Base-by-base conservation (phyloP, 2,888 invertebrate species). In the Rhabditoides inermis region DNA sequence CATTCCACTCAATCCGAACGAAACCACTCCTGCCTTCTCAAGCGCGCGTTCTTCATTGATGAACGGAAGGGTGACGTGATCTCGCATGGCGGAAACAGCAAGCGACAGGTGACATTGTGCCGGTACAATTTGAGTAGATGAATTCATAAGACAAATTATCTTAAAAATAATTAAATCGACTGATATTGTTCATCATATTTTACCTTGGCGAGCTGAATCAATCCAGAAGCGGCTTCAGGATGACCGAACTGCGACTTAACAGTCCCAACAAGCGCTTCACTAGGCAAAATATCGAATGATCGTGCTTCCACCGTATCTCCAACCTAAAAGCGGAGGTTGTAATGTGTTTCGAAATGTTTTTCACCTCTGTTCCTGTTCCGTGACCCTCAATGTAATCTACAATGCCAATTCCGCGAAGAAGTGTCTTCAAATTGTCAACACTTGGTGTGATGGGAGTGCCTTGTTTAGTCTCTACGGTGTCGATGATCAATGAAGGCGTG, bases 201-300 rank as follows among this genome's bases (percentile, higher is more conserved):
- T n/a, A 61, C 61, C 40, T 60, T 61, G 36, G 59, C 55, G 0
- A 63, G 41, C 25, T 65, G 65, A 10, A 60, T 50, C 26, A 65
- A 22, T 7, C 64, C 64, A 2, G 64, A 65, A 2, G 64, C 58
- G 0, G 59, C 64, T 39, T 65, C 64, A 28, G 58, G 56, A 46
- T 65, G 64, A 5, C 64, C 64, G 15, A 65, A 55, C 28, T 55
- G 56, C 2, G 60, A 61, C 39, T 65, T 65, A 20, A 59, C 52
- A 0, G 63, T 61, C 2, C 25, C 40, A 18, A 39, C 40, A 39
- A 39, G 10, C 18, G 40, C 7, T 39, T 15, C 15, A 20, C 20
- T 12, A n/a, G n/a, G n/a, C n/a, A n/a, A n/a, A n/a, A n/a, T n/a
- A n/a, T n/a, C n/a, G n/a, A n/a, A n/a, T n/a, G n/a, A n/a, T n/a